Percentiles rank a stretch among this genome's conserved stretches.
Evolutionary conservation across 2,797 vertebrate species (phyloP).

Genomic region (Psittacula derbiana): DNA sequence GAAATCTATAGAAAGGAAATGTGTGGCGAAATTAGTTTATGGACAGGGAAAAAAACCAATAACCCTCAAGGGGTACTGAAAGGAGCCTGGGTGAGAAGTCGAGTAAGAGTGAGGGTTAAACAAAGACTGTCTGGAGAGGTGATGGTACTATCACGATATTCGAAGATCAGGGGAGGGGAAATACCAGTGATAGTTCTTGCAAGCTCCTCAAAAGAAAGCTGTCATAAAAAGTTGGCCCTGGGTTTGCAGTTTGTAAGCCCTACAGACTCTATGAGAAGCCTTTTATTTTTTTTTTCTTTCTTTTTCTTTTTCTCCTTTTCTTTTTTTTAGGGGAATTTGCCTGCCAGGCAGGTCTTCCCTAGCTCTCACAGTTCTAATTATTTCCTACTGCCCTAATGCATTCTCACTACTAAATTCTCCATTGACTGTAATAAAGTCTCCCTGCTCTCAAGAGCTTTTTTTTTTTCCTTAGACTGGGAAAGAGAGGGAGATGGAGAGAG

Average conservation of each 20-base stretch:
- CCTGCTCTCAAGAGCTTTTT: constrained; percentile 46
- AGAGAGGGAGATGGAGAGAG: background rate
- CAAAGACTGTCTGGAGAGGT: constrained; percentile 46
- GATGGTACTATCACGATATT: constrained; percentile 46
- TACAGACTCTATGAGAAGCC: constrained; percentile 39
- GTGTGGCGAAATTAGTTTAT: constrained; percentile 48
- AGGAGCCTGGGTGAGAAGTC: constrained; percentile 40
- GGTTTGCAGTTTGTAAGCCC: constrained; percentile 28
- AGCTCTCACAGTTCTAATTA: constrained; percentile 71
- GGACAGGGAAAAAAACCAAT: background rate
- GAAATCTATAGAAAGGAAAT: constrained; percentile 46
- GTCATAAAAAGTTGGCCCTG: constrained; percentile 52
- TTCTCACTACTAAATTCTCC: constrained; percentile 69
- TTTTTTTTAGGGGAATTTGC: constrained; percentile 47
- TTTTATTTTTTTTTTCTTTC: background rate
- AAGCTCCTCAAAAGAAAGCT: constrained; percentile 33
- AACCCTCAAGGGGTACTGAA: background rate
- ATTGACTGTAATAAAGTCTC: constrained; percentile 64
- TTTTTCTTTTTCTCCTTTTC: background rate
- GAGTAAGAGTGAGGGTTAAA: constrained; percentile 52
- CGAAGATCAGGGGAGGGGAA: constrained; percentile 46
- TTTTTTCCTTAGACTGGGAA: background rate
- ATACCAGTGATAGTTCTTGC: constrained; percentile 28
- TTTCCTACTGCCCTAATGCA: constrained; percentile 70
- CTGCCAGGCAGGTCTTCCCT: constrained; percentile 66